Evolutionary conservation across 2,888 invertebrate genomes (phyloP), one percentile per base, ranked within the genome.

Genomic region (Drosophila koepferae): DNA sequence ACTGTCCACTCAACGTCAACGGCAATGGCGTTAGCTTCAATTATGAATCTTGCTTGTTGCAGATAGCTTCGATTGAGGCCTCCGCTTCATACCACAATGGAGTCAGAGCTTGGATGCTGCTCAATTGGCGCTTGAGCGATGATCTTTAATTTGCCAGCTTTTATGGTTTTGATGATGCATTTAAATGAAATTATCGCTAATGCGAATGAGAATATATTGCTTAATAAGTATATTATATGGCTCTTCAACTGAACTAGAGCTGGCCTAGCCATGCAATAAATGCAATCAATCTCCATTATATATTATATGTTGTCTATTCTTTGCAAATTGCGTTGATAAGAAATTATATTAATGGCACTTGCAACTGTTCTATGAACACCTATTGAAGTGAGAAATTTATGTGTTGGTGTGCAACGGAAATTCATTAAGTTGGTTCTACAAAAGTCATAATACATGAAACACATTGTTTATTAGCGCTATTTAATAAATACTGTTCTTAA

Each of bases 1-100:
- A 80, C 75, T 81, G 75, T 81, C 82, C 68, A 64, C 55, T 53
- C 63, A 63, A 54, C 62, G 53, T 67, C 48, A 48, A 48, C 56
- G 48, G 54, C 62, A 72, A 74, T 82, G 82, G 78, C 72, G 79
- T 89, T 76, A 82, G 80, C 66, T 77, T 80, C 80, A 80, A 86
- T 88, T 81, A 88, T 75, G 59, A 82, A 60, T 63, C 78, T 61
- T 53, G 46, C 56, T 60, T 63, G 75, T 61, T 53, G 43, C 56
- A 77, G 63, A 48, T 68, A 72, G 40, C 41, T 59, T 62, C 59
- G 66, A 69, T 66, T 34, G 28, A 1, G 28, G 6, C 6, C 28
- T 28, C 6, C 3, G 28, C 28, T 28, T 28, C 28, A 6, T 28
- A 28, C 48, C 34, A 18, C 46, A 41, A 49, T 44, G 64, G 58